Evolutionary conservation across 2,797 vertebrate species (phyloP), one percentile per base, ranked within the genome.

Genomic region (Manis javanica): DNA sequence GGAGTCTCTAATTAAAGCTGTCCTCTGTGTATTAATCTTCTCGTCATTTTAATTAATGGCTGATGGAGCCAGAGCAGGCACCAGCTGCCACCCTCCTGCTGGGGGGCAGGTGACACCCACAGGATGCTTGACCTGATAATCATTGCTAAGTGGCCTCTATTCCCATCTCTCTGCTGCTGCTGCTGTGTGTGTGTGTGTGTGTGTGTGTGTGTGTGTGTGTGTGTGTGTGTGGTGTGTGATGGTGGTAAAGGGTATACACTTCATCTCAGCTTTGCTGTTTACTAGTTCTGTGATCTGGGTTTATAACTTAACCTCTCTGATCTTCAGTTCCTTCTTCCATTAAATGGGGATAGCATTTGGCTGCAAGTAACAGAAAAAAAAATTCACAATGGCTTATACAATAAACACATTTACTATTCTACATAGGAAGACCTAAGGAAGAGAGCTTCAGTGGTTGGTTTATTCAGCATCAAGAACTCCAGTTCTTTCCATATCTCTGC

Each of bases 21-120:
- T 98, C 98, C 97, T 98, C 97, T 97, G 86, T 90, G 97, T 97
- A 98, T 98, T 98, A 97, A 98, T 98, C 98, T 98, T 98, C 98
- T 98, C 98, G 98, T 98, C 98, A 98, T 98, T 98, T 98, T 99
- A 98, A 99, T 98, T 98, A 98, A 98, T 96, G 92, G 93, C 97
- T 97, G 97, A 97, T 98, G 96, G 97, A 98, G 95, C 78, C 97
- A 96, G 97, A 97, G 97, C 95, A 69, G 89, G 95, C 81, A 90
- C 71, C 93, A 95, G 94, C 95, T 97, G 97, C 91, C 79, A 94
- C 75, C 63, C 87, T 84, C 89, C 85, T 95, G 63, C 94, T 83
- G 86, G 1, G 7, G 97, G 71, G 90, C 79, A 18, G 49, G 88
- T 64, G 86, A 91, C 96, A 92, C 19, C 0, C 94, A 96, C 78